Base-by-base conservation (phyloP, 2,797 vertebrate species). In the Heterohyrax brucei region DNA sequence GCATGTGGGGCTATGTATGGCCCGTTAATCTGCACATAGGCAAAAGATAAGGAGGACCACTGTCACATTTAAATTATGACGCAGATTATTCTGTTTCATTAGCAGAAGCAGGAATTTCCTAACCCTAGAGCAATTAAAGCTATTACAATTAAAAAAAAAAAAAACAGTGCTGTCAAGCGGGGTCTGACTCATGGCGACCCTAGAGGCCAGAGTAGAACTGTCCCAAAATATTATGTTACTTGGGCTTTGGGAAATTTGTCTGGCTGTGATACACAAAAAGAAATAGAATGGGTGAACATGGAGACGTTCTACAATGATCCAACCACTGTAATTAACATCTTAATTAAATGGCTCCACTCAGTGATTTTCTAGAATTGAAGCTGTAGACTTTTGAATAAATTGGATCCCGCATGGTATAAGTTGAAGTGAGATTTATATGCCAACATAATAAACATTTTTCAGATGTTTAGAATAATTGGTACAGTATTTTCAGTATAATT, bases 1-100 rank as follows among this genome's bases (percentile, higher is more conserved):
- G 22, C 59, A 53, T 33, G 19, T 59, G 22, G 46, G 46, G 5
- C 56, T 44, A 48, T 21, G 26, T 44, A 81, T 5, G 22, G 22
- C 94, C 66, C 82, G 83, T 91, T 92, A 85, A 82, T 44, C 78
- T 75, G 66, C 26, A 68, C 62, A 39, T 84, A 96, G 93, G 70
- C 85, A 92, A 90, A 44, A 92, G 53, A 53, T 28, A 64, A 18
- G 48, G 44, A 93, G 61, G 48, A 33, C 21, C 1, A 7, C 22
- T 79, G 16, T 44, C 12, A 3, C 79, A 87, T 89, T 80, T 92
- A 39, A 88, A 86, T 84, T 79, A 79, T 79, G 56, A 94, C 18
- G 59, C 46, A 30, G 46, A 61, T 81, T 72, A 61, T 87, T 87
- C 33, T 72, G 44, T 33, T 91, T 85, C 33, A 75, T 85, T 53